Evolutionary conservation across 1,140 invertebrate species (phyloP), one percentile per base, ranked within the genome.

Genomic region (Teleogryllus occipitalis): DNA sequence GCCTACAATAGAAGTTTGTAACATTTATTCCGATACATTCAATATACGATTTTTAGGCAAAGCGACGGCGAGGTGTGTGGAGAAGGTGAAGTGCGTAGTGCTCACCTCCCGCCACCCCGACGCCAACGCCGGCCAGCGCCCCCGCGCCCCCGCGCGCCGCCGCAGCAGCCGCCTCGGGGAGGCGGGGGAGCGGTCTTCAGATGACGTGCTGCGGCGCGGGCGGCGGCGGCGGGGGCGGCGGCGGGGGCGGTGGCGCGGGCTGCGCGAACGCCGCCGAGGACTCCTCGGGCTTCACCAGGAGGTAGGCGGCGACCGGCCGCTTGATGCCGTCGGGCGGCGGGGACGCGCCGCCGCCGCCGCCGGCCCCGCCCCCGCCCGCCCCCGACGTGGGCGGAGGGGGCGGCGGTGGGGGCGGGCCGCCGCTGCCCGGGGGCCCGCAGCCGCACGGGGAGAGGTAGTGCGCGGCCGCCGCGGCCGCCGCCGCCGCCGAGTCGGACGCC

Each of bases 121-220:
- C 47, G 86, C 74, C 74, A 39, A 47, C 82, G 82, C 76, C 82
- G 79, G 86, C 82, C 74, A 10, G 12, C 15, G 39, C 84, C 83
- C 79, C 86, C 87, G 86, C 86, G 87, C 87, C 86, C 87, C 86
- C 87, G 85, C 75, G 54, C 8, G 74, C 78, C 54, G 78, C 65
- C 54, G 2, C 54, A 65, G 54, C 54, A 65, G 54, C 54, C 54
- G 18, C 54, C n/a, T 88, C 89, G 83, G 91, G 92, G 87, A 93
- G 92, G 92, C 93, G 91, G 88, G 91, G 91, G 86, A 93, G 91
- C 87, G 92, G 92, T 88, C 91, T 93, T 93, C 92, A 94, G 91
- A 93, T 93, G 85, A 94, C 91, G 82, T 93, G 92, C 76, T 88
- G 88, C 0, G 89, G 88, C 0, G 86, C 83, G 81, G 81, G 81